phyloP scores from a whole-genome alignment of 2,113 vertebrate genomes.

The Amblyopsis rosae region DNA sequence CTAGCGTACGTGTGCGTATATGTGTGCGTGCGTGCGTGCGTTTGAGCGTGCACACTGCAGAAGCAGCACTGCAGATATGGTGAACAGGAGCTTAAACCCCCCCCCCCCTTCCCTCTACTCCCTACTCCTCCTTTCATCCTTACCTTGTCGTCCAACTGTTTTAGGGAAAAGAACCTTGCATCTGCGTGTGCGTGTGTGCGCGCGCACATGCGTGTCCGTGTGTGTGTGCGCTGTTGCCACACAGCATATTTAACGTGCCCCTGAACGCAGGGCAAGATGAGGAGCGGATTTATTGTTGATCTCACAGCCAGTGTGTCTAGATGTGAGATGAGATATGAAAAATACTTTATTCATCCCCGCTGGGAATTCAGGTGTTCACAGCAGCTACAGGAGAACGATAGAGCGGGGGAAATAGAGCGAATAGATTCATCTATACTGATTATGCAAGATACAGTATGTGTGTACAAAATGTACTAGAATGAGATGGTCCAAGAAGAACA shows the following conservation, averaged over 20 bases:
- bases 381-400: no score
- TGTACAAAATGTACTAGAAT: no score
- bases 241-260: not conserved
- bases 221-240: not conserved
- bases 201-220: not conserved
- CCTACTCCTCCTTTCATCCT: constrained; percentile 29
- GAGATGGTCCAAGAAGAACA: no score
- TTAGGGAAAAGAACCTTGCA: not conserved
- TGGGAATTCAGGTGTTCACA: no score
- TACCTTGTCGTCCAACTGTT: not conserved
- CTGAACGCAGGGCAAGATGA: no score
- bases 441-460: no score
- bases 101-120: constrained; percentile 11
- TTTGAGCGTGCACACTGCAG: constrained; percentile 58
- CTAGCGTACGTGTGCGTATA: not conserved
- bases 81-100: constrained; percentile 46
- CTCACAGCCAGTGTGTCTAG: no score
- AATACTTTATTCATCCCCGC: no score
- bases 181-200: not conserved
- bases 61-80: constrained; percentile 72
- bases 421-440: no score
- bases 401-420: no score
- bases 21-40: constrained; percentile 9
- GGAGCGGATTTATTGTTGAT: no score
- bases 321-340: no score